Conservation (phyloP, 2,888 invertebrate genomes). For the Eubasilissa splendida region DNA sequence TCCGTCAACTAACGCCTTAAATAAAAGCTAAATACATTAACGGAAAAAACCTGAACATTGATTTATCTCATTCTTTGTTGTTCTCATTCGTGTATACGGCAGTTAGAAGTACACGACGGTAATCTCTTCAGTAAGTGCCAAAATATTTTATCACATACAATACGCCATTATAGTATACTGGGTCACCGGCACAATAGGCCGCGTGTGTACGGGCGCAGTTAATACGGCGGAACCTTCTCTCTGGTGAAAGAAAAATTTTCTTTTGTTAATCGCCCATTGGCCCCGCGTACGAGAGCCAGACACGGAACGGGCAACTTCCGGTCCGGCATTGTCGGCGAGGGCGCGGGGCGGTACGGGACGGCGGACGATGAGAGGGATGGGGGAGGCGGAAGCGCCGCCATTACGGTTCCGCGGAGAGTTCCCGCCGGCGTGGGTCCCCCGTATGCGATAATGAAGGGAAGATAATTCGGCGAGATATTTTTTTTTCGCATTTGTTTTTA, state of each 20-base stretch:
- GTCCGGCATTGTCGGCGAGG: constrained; percentile 18
- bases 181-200: too few relatives aligned
- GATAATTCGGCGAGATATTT: constrained; percentile 7
- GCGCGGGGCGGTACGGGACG: neutral
- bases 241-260: neutral
- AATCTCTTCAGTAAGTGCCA: too few relatives aligned
- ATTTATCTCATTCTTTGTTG: too few relatives aligned
- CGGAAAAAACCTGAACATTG: too few relatives aligned
- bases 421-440: neutral
- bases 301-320: constrained; percentile 21
- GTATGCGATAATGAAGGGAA: constrained; percentile 14
- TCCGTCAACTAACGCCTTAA: too few relatives aligned
- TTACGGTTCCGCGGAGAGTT: constrained; percentile 17
- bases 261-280: constrained; percentile 9
- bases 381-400: constrained; percentile 20
- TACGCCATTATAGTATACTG: too few relatives aligned
- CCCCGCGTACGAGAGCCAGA: neutral
- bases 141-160: too few relatives aligned
- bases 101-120: too few relatives aligned
- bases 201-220: neutral
- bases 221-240: neutral
- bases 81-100: too few relatives aligned
- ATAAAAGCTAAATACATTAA: too few relatives aligned
- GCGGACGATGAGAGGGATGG: neutral
- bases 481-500: neutral